These are phyloP conservation scores for Palythoa grandiflora DNA, from an alignment of 92 coral and sea anemone genomes.

Conservation along the genomic window DNA sequence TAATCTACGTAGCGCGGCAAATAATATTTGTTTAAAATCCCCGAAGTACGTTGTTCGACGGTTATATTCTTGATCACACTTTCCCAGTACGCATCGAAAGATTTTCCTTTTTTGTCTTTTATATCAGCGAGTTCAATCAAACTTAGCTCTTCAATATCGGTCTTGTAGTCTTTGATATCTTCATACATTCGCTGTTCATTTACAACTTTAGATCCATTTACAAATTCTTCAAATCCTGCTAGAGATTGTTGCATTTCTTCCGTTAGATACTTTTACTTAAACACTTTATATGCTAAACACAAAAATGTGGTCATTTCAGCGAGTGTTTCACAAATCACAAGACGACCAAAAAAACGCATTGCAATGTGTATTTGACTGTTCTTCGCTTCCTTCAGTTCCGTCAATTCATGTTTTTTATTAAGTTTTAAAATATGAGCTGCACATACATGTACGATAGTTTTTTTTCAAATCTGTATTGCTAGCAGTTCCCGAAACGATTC, in stretches of 20 bases:
- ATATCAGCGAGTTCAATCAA: not conserved
- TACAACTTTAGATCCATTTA: not conserved
- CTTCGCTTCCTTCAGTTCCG: not conserved
- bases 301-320: not conserved
- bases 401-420: not conserved
- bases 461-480: not conserved
- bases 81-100: not conserved
- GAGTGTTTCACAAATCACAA: not conserved
- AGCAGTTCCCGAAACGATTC: not conserved
- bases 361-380: conserved; percentile 38
- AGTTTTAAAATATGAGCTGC: not conserved
- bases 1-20: conserved; percentile 40
- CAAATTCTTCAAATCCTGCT: not conserved
- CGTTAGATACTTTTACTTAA: not conserved
- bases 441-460: not conserved
- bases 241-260: not conserved
- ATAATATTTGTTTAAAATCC: conserved; percentile 36
- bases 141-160: not conserved
- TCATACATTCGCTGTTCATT: not conserved
- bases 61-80: not conserved
- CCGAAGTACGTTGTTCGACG: not conserved
- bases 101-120: not conserved
- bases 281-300: not conserved
- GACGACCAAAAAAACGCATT: conserved; percentile 42
- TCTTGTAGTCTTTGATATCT: not conserved